Evolutionary conservation across 92 coral and sea anemone species (phyloP), one percentile per base, ranked within the genome.

Genomic region (Pocillopora grandis): DNA sequence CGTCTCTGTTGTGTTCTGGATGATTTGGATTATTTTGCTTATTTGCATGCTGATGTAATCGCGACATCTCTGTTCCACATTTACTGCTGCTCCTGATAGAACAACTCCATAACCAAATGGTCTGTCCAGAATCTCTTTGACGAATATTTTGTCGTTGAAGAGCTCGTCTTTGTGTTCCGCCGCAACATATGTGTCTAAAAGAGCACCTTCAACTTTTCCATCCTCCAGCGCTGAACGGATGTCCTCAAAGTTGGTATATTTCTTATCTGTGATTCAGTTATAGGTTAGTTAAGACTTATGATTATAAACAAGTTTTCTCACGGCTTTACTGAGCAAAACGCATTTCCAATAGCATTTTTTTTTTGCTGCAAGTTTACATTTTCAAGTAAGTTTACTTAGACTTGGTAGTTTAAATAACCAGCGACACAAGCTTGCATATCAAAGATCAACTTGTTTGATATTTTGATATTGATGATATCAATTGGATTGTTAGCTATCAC

Each of bases 141-240:
- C 89, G 62, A 67, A 82, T 12, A 92, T 81, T 19, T 84, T 77
- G 17, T 86, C 87, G 42, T 76, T 89, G 61, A 82, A 76, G 36
- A 95, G 87, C 19, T 84, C 66, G 16, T 89, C 92, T 72, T 92
- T 87, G 60, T 83, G 80, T 15, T 90, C 91, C 21, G 96, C 98
- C 0, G 98, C 95, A 12, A 93, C 98, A 20, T 88, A 87, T 23
- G 90, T 72, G 77, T 95, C 98, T 15, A 95, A 60, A 9, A 95
- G 80, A 1, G 93, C 89, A 10, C 98, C 98, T 27, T 86, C 87
- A 13, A 95, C 91, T 76, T 83, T 75, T 10, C 91, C 72, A 5
- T 63, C 76, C 56, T 87, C 84, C 12, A 95, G 60, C 19, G 98
- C 98, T 35, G 59, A 37, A 69, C 86, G 75, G 19, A 95, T 74